Evolutionary conservation across 2,113 vertebrate genomes (phyloP).

Genomic region (Brienomyrus brachyistius): DNA sequence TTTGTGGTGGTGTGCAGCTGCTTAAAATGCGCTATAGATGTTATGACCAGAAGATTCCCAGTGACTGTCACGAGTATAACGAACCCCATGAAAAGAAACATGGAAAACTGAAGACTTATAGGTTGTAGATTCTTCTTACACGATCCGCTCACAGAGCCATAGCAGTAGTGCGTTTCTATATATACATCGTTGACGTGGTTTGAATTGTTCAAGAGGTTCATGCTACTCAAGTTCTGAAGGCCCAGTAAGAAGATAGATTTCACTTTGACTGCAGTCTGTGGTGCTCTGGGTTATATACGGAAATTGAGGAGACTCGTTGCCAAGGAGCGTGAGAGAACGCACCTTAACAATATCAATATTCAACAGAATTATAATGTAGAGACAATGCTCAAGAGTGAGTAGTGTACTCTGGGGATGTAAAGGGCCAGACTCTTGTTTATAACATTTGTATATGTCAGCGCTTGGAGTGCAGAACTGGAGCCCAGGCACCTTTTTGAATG

Average conservation of each 20-base stretch:
- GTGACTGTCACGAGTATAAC: not conserved
- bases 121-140: not conserved
- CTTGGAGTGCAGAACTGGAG: not conserved
- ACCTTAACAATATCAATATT: not conserved
- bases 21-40: not conserved
- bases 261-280: not conserved
- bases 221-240: not conserved
- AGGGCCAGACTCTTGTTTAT: not conserved
- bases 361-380: not conserved
- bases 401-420: not conserved
- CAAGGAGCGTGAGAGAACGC: not conserved
- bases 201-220: not conserved
- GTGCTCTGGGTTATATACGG: not conserved
- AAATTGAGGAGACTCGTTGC: not conserved
- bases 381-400: not conserved
- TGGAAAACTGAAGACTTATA: not conserved
- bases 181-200: not conserved
- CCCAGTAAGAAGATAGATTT: not conserved
- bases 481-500: not conserved
- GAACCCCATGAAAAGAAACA: not conserved
- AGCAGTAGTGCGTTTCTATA: not conserved
- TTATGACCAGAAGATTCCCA: not conserved
- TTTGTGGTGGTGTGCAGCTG: not conserved
- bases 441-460: not conserved
- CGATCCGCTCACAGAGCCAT: not conserved